Percentiles rank a stretch among this genome's conserved stretches.
These are phyloP conservation scores for Anniella stebbinsi DNA, from an alignment of 2,797 vertebrate species.

Conservation along the genomic window DNA sequence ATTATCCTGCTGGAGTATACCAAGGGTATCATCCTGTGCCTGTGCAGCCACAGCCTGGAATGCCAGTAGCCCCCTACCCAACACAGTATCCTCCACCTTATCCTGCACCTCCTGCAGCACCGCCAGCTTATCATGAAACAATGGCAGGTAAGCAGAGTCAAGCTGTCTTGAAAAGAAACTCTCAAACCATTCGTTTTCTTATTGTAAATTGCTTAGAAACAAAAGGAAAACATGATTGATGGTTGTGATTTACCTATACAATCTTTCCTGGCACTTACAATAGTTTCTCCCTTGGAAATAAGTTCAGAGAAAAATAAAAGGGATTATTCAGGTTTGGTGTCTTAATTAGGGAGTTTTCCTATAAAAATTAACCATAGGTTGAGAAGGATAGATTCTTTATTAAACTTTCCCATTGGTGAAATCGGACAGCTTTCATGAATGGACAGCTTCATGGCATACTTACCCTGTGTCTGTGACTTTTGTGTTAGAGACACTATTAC, in stretches of 20 bases:
- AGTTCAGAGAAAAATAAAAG: not conserved
- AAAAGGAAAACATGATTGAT: not conserved
- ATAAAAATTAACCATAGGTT: not conserved
- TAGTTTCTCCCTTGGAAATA: not conserved
- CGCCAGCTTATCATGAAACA: constrained; percentile 78
- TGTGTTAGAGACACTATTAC: no score
- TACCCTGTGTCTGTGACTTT: no score
- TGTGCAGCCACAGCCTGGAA: constrained; percentile 68
- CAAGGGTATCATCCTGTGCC: constrained; percentile 80
- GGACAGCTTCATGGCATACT: no score
- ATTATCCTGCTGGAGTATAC: constrained; percentile 70
- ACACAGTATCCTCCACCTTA: constrained; percentile 81
- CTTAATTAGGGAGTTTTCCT: not conserved
- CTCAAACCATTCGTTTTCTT: not conserved
- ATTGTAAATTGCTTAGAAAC: not conserved
- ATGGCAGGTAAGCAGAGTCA: constrained; percentile 74
- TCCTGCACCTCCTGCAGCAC: constrained; percentile 72
- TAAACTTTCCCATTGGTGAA: no score
- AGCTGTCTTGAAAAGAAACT: no score
- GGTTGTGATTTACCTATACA: not conserved
- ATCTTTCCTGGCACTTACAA: not conserved
- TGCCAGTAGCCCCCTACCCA: constrained; percentile 69
- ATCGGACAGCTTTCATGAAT: no score
- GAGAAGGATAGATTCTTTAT: not conserved
- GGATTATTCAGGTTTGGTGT: not conserved